Base-by-base conservation (phyloP, 2,113 vertebrate genomes). In the Otolemur garnettii region DNA sequence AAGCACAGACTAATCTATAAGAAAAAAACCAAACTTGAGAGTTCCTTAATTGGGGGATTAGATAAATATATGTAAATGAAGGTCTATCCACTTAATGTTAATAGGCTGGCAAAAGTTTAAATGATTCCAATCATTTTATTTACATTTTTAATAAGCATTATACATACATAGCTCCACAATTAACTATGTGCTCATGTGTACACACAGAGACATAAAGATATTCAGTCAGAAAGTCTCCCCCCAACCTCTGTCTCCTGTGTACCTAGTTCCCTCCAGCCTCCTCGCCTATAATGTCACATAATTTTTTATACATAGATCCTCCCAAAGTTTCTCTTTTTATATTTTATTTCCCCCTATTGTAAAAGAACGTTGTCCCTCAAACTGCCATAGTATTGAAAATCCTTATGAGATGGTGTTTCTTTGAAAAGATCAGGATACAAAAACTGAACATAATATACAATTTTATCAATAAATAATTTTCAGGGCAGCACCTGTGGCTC, bases 321-420 rank as follows among this genome's bases (percentile, higher is more conserved):
- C 75, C 9, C 33, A 59, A 11, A 64, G 26, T 91, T 86, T 17
- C 10, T 18, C 71, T 55, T 22, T 33, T 69, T 55, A 60, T 68
- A 28, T 28, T 86, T 86, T 72, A 71, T 35, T 35, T 59, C 19
- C 26, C 19, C 28, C 15, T 35, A 79, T 57, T 42, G 91, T 69
- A 80, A 74, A 85, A 69, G 7, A 57, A 79, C 71, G 12, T 35
- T 64, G 45, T 22, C 62, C 59, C 3, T 5, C n/a, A 87, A 45
- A 68, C 50, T 75, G 5, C 10, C 68, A 26, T 59, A 75, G 75
- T 83, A 90, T n/a, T 82, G 64, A 87, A 91, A 92, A 93, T 90
- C n/a, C 7, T 84, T 84, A 89, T 92, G 66, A 86, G 7, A 62
- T 42, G 74, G 22, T 92, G 35, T 69, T 88, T 88, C 75, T n/a